phyloP scores from a whole-genome alignment of 2,113 vertebrate genomes.

The Echinops telfairi region DNA sequence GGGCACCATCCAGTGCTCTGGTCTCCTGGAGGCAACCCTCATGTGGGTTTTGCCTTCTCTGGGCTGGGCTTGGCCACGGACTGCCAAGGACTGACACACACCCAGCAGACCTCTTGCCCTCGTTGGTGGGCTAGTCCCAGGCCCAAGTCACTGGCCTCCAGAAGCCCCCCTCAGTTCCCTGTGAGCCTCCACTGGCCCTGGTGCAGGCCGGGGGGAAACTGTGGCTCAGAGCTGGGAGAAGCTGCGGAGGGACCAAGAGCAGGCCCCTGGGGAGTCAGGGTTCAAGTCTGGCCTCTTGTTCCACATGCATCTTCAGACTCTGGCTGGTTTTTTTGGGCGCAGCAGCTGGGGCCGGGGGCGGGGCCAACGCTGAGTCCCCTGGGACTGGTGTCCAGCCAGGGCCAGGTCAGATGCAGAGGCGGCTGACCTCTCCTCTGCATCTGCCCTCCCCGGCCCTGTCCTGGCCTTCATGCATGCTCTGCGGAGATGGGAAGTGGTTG shows the following conservation, averaged over 20 bases:
- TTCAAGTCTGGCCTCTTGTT: not conserved
- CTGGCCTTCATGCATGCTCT: not conserved
- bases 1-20: not conserved
- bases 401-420: not conserved
- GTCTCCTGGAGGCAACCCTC: not conserved
- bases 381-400: not conserved
- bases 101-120: not conserved
- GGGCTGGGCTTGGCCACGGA: not conserved
- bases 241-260: not conserved
- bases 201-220: not conserved
- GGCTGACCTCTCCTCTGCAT: not conserved
- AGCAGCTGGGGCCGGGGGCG: not conserved
- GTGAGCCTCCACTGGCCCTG: not conserved
- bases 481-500: slow-evolving; percentile 73
- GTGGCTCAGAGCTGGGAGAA: not conserved
- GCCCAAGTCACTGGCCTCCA: not conserved
- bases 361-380: not conserved
- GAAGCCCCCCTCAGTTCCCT: not conserved
- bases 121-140: too few relatives aligned
- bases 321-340: not conserved
- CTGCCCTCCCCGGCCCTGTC: not conserved
- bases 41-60: not conserved
- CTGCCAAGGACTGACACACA: not conserved
- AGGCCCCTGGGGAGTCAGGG: not conserved
- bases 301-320: not conserved